Conservation (phyloP, 2,113 vertebrate genomes). For the Cheirogaleus medius region DNA sequence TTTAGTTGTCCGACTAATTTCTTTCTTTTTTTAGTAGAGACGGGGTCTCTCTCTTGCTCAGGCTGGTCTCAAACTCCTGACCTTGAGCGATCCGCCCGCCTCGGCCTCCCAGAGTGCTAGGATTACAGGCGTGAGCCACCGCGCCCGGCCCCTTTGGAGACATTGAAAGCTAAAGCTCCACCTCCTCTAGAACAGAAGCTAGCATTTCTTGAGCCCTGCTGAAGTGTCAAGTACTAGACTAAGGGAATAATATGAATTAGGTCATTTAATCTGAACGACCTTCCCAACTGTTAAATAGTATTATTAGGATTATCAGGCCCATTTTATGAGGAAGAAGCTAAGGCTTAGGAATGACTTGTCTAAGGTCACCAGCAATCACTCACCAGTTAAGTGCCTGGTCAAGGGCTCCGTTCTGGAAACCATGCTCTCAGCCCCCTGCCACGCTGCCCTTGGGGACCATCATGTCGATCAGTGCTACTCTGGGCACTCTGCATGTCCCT, state of each 20-base stretch:
- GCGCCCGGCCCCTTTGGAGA: too few relatives aligned
- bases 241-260: not conserved
- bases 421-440: not conserved
- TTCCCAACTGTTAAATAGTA: not conserved
- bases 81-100: too few relatives aligned
- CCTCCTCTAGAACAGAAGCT: not conserved
- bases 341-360: not conserved
- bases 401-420: not conserved
- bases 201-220: not conserved
- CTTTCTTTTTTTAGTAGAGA: too few relatives aligned
- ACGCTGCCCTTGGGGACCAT: not conserved
- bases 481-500: not conserved
- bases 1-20: too few relatives aligned
- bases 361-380: not conserved
- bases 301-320: accelerated
- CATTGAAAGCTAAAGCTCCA: not conserved
- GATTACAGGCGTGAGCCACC: too few relatives aligned
- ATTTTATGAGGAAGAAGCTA: not conserved
- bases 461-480: not conserved
- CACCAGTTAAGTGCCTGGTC: not conserved
- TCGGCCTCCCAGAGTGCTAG: too few relatives aligned
- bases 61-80: too few relatives aligned
- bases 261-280: not conserved
- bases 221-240: not conserved
- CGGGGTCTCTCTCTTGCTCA: too few relatives aligned